phyloP scores from a whole-genome alignment of 2,797 vertebrate genomes.

The Myotis pilosus region DNA sequence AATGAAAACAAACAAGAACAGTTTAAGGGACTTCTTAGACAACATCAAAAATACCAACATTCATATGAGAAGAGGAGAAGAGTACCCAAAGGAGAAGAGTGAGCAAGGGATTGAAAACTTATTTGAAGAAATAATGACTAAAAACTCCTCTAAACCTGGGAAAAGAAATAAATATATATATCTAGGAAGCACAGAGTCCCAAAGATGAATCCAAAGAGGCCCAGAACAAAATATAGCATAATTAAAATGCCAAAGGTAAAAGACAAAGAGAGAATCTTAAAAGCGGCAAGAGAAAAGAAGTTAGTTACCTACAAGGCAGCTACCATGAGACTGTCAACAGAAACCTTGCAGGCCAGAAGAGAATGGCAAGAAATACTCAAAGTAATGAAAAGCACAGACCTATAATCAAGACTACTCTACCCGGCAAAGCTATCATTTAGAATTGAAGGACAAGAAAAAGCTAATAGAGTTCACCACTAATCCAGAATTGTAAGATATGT shows the following conservation, averaged over 20 bases:
- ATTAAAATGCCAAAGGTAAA: not conserved
- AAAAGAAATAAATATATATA: not conserved
- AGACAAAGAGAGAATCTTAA: not conserved
- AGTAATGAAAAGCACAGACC: not conserved
- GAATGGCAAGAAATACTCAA: not conserved
- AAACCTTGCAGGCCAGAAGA: not conserved
- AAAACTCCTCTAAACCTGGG: not conserved
- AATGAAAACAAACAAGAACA: not conserved
- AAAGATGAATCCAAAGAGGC: not conserved
- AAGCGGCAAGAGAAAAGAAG: not conserved
- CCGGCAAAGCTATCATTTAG: not conserved
- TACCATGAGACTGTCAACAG: not conserved
- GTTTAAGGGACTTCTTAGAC: not conserved
- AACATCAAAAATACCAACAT: not conserved
- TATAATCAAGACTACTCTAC: not conserved
- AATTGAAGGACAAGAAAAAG: not conserved
- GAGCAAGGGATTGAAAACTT: not conserved
- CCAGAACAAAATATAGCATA: not conserved
- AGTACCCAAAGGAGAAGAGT: not conserved
- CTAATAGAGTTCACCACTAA: not conserved
- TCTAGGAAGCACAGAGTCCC: not conserved
- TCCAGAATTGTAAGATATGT: not conserved
- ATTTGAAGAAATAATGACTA: not conserved
- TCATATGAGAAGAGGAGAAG: too few species aligned
- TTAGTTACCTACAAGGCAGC: not conserved